Percentiles rank a stretch among this genome's conserved stretches.
These are phyloP conservation scores for Holcopasites calliopsidis DNA, from an alignment of 1,140 invertebrate species.

Conservation along the genomic window DNA sequence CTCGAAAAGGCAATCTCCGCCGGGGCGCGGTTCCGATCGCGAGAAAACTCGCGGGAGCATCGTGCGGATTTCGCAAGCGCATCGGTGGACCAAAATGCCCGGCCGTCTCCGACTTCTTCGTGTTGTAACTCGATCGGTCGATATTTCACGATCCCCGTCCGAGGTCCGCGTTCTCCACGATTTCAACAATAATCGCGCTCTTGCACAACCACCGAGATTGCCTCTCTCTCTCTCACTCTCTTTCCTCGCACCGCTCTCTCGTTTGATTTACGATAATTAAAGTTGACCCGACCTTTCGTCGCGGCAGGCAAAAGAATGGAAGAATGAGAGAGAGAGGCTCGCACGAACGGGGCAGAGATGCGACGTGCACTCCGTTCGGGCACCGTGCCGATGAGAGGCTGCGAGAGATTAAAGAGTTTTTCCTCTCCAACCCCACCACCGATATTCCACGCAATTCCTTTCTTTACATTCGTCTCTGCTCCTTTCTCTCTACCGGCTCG, in stretches of 20 bases:
- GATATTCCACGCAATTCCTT: neutral
- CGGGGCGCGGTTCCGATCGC: neutral
- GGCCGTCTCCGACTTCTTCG: too few relatives aligned
- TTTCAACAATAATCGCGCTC: constrained; percentile 64
- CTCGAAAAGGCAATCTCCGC: constrained; percentile 29
- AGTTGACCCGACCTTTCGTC: constrained; percentile 75
- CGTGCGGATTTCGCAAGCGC: neutral
- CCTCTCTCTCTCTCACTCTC: too few relatives aligned
- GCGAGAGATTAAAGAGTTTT: constrained; percentile 57
- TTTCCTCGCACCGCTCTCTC: constrained; percentile 58
- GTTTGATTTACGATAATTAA: constrained; percentile 78
- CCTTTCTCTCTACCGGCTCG: neutral
- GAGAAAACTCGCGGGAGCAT: neutral
- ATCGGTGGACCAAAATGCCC: too few relatives aligned
- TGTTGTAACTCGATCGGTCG: constrained; percentile 55
- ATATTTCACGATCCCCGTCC: constrained; percentile 52
- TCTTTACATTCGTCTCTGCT: neutral
- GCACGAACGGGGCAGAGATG: constrained; percentile 35
- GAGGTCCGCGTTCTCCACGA: constrained; percentile 45
- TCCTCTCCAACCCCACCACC: neutral
- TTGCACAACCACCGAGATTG: constrained; percentile 55
- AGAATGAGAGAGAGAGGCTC: constrained; percentile 13
- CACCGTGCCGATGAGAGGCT: constrained; percentile 52
- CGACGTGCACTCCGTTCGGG: constrained; percentile 23
- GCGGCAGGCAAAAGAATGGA: constrained; percentile 51